These are phyloP conservation scores for Eupithecia tripunctaria DNA, from an alignment of 2,888 invertebrate species.

Conservation along the genomic window DNA sequence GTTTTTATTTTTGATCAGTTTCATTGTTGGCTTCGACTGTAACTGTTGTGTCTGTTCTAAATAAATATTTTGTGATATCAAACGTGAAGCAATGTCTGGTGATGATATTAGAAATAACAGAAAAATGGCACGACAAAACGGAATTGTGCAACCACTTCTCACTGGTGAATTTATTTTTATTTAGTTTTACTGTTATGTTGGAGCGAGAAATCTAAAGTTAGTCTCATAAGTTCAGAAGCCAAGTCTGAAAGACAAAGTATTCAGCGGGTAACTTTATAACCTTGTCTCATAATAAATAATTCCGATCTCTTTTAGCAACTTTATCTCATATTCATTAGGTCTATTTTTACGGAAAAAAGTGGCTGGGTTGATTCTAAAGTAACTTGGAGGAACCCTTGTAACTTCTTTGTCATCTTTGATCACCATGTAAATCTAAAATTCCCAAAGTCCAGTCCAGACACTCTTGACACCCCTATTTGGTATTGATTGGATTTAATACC, in stretches of 20 bases:
- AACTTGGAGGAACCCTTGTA: background rate
- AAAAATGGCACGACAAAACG: slow-evolving; percentile 88
- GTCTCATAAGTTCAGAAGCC: background rate
- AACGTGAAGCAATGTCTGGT: slow-evolving; percentile 64
- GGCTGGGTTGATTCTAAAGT: background rate
- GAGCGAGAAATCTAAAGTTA: background rate
- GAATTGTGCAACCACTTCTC: slow-evolving; percentile 94
- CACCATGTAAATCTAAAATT: background rate
- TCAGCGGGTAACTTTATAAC: background rate
- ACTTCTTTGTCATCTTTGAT: no score
- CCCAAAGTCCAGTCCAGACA: no score
- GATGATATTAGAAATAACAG: slow-evolving; percentile 61
- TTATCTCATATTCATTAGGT: background rate
- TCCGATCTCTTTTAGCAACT: no score
- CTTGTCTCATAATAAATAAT: no score
- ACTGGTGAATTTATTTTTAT: slow-evolving; percentile 87
- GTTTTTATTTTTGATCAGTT: background rate
- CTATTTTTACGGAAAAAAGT: no score
- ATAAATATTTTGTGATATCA: slow-evolving; percentile 37
- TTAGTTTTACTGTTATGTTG: background rate
- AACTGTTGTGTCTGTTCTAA: slow-evolving; percentile 1
- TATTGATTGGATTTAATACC: no score
- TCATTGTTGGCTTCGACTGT: background rate
- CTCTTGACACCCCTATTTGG: no score
- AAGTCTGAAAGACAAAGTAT: background rate